Conservation (phyloP, 1,140 invertebrate species). For the Papilio polyxenes region DNA sequence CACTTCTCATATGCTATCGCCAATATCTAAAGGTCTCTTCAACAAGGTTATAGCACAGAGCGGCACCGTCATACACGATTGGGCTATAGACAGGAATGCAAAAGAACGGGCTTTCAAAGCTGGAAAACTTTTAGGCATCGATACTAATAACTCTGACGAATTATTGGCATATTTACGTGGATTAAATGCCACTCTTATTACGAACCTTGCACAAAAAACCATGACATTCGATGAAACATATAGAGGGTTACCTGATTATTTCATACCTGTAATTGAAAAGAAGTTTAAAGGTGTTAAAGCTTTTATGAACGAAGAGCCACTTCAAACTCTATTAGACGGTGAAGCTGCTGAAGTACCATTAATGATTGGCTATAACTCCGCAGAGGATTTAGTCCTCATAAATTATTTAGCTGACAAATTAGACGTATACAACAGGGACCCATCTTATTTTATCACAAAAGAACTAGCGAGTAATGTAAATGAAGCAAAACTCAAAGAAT, state of each 20-base stretch:
- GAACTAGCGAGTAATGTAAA: conserved; percentile 41
- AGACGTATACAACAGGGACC: conserved; percentile 52
- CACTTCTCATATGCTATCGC: conserved; percentile 86
- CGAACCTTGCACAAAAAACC: conserved; percentile 44
- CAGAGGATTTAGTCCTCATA: conserved; percentile 81
- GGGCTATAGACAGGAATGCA: conserved; percentile 61
- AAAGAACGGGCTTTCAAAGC: conserved; percentile 59
- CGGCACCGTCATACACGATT: conserved; percentile 81
- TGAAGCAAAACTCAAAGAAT: conserved; percentile 47
- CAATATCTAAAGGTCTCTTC: conserved; percentile 82
- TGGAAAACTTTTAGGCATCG: conserved; percentile 60
- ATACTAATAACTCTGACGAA: conserved; percentile 58
- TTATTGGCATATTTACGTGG: conserved; percentile 68
- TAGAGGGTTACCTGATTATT: conserved; percentile 68
- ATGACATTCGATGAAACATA: conserved; percentile 42
- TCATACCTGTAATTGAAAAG: conserved; percentile 71
- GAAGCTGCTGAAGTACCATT: neutral
- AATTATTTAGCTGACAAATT: conserved; percentile 48
- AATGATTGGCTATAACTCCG: conserved; percentile 42
- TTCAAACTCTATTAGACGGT: neutral
- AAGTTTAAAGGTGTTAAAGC: conserved; percentile 48
- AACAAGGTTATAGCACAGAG: conserved; percentile 80
- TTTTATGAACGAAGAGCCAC: conserved; percentile 14
- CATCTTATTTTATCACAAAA: conserved; percentile 58
- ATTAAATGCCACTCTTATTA: conserved; percentile 57